These are phyloP conservation scores for Rutpela maculata DNA, from an alignment of 2,888 invertebrate species.

Conservation along the genomic window DNA sequence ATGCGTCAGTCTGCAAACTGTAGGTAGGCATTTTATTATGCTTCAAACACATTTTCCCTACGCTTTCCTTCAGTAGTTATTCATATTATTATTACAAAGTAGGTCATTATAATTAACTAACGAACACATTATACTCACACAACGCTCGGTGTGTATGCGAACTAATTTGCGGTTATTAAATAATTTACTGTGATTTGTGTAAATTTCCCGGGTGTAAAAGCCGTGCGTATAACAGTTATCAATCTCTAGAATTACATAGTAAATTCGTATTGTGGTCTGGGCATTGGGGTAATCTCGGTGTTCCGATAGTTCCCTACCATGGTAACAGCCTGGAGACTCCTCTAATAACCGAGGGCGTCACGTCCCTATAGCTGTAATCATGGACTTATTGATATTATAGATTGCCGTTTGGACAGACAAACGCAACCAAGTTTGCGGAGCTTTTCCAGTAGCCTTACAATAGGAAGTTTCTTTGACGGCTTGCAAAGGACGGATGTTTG, in stretches of 20 bases:
- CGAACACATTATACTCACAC: constrained; percentile 12
- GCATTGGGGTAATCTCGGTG: constrained; percentile 28
- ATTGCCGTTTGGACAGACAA: constrained; percentile 10
- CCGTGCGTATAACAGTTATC: constrained; percentile 36
- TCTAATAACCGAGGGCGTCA: constrained; percentile 8
- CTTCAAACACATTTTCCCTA: too few species aligned
- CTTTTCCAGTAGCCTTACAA: background rate
- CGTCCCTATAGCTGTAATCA: constrained; percentile 14
- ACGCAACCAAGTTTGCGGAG: background rate
- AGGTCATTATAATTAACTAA: constrained; percentile 32
- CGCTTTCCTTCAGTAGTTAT: background rate
- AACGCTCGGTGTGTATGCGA: constrained; percentile 24
- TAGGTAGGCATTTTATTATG: too few species aligned
- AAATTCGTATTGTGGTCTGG: constrained; percentile 45
- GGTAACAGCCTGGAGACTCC: constrained; percentile 7
- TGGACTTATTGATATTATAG: constrained; percentile 20
- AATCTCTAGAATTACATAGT: constrained; percentile 46
- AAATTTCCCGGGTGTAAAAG: constrained; percentile 39
- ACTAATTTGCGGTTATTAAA: constrained; percentile 39
- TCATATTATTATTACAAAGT: background rate
- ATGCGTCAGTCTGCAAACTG: too few species aligned
- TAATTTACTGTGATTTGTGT: constrained; percentile 39
- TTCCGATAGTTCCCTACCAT: constrained; percentile 15
- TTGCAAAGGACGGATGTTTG: background rate
- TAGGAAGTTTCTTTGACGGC: background rate